Percentiles rank a stretch among this genome's conserved stretches.
phyloP scores from a whole-genome alignment of 2,113 vertebrate genomes.

The Cryptotis parvus region DNA sequence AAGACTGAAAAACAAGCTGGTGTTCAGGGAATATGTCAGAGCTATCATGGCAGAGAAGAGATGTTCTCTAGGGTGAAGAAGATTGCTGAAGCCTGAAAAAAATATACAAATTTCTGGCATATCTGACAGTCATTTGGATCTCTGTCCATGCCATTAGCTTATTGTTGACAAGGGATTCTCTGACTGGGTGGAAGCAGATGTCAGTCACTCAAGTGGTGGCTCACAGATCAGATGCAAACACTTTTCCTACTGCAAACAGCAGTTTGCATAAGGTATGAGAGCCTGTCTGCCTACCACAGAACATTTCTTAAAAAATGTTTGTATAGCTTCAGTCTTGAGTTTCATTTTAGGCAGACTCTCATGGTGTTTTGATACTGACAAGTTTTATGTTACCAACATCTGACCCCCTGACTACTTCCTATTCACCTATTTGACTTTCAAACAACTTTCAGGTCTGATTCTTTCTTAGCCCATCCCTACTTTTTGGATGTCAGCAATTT shows the following conservation, averaged over 20 bases:
- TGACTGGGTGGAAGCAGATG: conserved; percentile 67
- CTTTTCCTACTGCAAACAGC: conserved; percentile 16
- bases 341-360: not conserved
- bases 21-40: conserved; percentile 58
- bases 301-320: conserved; percentile 5
- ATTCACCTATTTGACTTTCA: conserved; percentile 55
- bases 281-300: not conserved
- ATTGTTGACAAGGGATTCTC: conserved; percentile 64
- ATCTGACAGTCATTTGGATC: conserved; percentile 71
- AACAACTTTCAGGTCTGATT: conserved; percentile 36
- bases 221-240: conserved; percentile 75
- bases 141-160: conserved; percentile 68
- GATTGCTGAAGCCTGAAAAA: conserved; percentile 52
- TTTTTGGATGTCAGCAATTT: conserved; percentile 68
- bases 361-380: conserved; percentile 1
- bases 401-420: conserved; percentile 55
- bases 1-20: conserved; percentile 39
- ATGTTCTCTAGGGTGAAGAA: conserved; percentile 58
- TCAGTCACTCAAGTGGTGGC: conserved; percentile 58
- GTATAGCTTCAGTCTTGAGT: not conserved
- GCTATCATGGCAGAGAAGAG: conserved; percentile 13
- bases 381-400: conserved; percentile 25
- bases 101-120: not conserved
- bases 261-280: conserved; percentile 42
- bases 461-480: not conserved